A percentile compares a stretch with the other conserved stretches of the same genome.
Conservation (phyloP, 2,888 invertebrate genomes). For the Nemoura dubitans region DNA sequence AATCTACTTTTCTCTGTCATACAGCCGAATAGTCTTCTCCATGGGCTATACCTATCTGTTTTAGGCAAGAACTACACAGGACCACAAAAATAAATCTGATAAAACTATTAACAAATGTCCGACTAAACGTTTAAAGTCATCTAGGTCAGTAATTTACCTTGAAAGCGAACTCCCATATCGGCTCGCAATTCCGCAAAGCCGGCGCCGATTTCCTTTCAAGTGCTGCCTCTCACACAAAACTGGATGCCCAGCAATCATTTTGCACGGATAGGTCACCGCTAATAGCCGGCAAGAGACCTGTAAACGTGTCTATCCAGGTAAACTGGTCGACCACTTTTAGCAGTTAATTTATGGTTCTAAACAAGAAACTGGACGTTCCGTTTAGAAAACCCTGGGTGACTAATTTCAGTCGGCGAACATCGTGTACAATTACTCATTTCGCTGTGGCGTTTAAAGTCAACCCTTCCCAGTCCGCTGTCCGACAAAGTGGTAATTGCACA, state of each 20-base stretch:
- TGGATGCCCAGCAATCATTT: neutral
- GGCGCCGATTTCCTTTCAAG: neutral
- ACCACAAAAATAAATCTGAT: neutral
- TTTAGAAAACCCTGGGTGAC: neutral
- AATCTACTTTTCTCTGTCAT: neutral
- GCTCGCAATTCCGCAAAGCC: neutral
- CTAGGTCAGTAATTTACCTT: neutral
- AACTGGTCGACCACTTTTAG: neutral
- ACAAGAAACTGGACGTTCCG: neutral
- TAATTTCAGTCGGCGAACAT: neutral
- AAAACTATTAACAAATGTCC: slow-evolving; percentile 3
- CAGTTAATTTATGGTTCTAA: neutral
- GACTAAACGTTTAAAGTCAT: neutral
- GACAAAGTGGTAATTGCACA: neutral
- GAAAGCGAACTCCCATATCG: neutral
- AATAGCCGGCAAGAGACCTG: neutral
- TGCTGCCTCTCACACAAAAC: neutral
- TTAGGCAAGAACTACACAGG: too few relatives aligned
- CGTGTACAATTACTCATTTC: slow-evolving; percentile 1
- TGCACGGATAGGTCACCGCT: neutral
- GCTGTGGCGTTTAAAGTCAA: neutral
- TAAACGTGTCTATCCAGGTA: neutral
- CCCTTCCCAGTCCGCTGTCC: neutral
- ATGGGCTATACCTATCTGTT: too few relatives aligned
- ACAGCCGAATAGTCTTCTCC: neutral